Evolutionary conservation across 2,113 vertebrate genomes (phyloP).

Genomic region (Ammodytes dubius): DNA sequence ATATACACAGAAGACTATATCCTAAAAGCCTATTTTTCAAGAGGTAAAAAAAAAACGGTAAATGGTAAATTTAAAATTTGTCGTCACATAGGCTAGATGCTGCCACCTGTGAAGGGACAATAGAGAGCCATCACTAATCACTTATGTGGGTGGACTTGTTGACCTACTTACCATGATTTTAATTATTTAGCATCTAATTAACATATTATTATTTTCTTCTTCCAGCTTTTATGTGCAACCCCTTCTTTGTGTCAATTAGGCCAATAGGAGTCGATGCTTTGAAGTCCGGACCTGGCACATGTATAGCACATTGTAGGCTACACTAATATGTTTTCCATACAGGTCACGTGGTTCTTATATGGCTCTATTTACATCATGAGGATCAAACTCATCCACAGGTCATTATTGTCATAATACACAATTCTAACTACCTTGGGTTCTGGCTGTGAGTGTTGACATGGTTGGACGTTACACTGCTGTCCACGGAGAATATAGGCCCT

Average conservation of each 20-base stretch:
- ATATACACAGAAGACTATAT: neutral
- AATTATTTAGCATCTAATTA: neutral
- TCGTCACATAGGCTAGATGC: neutral
- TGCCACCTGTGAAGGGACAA: neutral
- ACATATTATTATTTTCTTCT: neutral
- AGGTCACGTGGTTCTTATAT: neutral
- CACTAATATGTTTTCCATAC: neutral
- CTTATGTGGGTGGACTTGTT: neutral
- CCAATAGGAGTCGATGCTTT: neutral
- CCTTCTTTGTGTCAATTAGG: no score
- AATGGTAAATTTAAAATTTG: neutral
- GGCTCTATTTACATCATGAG: neutral
- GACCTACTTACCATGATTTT: constrained; percentile 19
- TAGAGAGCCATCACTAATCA: no score
- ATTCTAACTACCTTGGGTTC: neutral
- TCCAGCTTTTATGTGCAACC: neutral
- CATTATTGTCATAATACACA: neutral
- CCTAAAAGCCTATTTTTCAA: neutral
- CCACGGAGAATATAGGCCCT: constrained; percentile 24
- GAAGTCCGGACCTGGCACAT: neutral
- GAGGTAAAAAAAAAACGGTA: neutral
- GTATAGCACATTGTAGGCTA: neutral
- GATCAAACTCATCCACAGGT: neutral
- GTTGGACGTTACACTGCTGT: constrained; percentile 24
- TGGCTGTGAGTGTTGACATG: constrained; percentile 22